A percentile compares a stretch with the other conserved stretches of the same genome.
Evolutionary conservation across 2,888 invertebrate species (phyloP).

Genomic region (Meta bourneti): DNA sequence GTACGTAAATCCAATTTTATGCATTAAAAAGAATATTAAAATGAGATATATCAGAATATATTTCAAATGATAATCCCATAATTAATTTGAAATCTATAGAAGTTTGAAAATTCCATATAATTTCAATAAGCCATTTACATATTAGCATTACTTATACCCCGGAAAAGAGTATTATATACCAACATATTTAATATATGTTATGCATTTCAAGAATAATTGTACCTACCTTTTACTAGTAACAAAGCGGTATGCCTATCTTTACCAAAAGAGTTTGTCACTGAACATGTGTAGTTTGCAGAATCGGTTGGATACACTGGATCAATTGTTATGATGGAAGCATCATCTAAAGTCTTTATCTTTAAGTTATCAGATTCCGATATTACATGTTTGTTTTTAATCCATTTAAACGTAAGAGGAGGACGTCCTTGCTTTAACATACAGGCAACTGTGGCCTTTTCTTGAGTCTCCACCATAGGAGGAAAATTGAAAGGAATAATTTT

Average conservation of each 20-base stretch:
- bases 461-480: conserved; percentile 41
- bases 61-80: too few species aligned
- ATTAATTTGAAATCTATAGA: too few species aligned
- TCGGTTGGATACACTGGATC: conserved; percentile 35
- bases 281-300: conserved; percentile 68
- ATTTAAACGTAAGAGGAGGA: conserved; percentile 44
- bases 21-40: too few species aligned
- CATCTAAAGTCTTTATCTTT: conserved; percentile 32
- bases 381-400: conserved; percentile 25
- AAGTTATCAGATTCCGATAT: conserved; percentile 33
- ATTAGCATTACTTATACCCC: too few species aligned
- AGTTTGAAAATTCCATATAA: too few species aligned
- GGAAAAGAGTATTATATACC: too few species aligned
- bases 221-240: conserved; percentile 53
- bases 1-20: too few species aligned
- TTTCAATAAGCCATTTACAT: too few species aligned
- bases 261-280: conserved; percentile 32
- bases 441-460: conserved; percentile 48
- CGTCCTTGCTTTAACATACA: conserved; percentile 58
- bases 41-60: too few species aligned
- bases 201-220: too few species aligned
- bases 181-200: too few species aligned
- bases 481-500: conserved; percentile 68
- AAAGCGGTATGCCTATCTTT: conserved; percentile 36
- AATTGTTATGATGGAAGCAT: conserved; percentile 56